Conservation (phyloP, 2,797 vertebrate species). For the Malacoraja senta region DNA sequence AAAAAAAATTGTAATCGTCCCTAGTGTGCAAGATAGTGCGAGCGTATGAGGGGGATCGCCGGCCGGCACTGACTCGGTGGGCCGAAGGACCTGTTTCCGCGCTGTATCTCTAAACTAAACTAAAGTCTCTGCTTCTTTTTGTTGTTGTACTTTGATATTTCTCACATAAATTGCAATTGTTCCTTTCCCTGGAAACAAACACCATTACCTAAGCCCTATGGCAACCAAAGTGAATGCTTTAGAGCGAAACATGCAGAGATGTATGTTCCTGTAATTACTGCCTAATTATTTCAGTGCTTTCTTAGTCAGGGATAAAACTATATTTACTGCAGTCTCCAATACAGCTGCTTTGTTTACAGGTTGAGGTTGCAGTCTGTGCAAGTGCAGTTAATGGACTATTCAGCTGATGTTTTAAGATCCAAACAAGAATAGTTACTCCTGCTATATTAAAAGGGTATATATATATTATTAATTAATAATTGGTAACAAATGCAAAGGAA, state of each 20-base stretch:
- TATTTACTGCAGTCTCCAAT: background rate
- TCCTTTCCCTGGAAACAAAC: slow-evolving; percentile 51
- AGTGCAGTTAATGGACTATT: background rate
- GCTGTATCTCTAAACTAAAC: no score
- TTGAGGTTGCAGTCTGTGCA: background rate
- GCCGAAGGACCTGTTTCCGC: no score
- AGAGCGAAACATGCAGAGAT: slow-evolving; percentile 69
- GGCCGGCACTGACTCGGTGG: no score
- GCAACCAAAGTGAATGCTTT: slow-evolving; percentile 65
- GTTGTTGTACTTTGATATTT: background rate
- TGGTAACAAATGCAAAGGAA: background rate
- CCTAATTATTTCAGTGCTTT: slow-evolving; percentile 72
- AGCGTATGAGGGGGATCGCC: no score
- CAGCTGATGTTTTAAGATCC: background rate
- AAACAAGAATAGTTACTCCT: background rate
- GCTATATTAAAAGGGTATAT: background rate
- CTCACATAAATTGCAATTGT: slow-evolving; percentile 54
- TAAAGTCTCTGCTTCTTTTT: background rate
- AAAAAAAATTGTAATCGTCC: no score
- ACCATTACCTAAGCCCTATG: slow-evolving; percentile 57
- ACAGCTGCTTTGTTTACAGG: slow-evolving; percentile 12
- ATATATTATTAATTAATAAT: background rate
- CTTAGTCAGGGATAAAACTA: slow-evolving; percentile 31
- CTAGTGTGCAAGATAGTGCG: no score
- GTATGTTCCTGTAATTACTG: slow-evolving; percentile 81